These are phyloP conservation scores for Protomyctophum bolini DNA, from an alignment of 2,113 vertebrate genomes.

Conservation along the genomic window DNA sequence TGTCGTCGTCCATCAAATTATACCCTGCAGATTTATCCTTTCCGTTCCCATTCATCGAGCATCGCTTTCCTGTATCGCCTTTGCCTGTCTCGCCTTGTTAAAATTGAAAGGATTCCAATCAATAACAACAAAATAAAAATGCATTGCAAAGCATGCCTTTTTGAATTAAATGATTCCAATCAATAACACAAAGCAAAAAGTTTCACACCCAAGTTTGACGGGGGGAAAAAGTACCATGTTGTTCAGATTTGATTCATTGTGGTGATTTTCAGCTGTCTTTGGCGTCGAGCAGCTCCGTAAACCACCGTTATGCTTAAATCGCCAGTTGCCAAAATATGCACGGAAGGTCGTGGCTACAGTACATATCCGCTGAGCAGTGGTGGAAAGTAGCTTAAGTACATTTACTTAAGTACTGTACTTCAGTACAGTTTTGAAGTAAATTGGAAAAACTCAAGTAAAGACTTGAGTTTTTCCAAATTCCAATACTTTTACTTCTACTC, in stretches of 20 bases:
- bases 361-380: background rate
- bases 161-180: slow-evolving; percentile 26
- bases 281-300: slow-evolving; percentile 13
- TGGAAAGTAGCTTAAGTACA: too few species aligned
- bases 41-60: slow-evolving; percentile 14
- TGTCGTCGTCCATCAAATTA: background rate
- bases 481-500: too few species aligned
- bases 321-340: too few species aligned
- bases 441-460: too few species aligned
- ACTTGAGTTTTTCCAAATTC: too few species aligned
- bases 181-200: background rate
- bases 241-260: slow-evolving; percentile 12
- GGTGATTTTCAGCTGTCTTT: slow-evolving; percentile 17
- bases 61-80: slow-evolving; percentile 17
- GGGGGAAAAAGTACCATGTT: slow-evolving; percentile 15
- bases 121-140: background rate
- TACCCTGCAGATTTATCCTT: background rate
- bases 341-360: too few species aligned
- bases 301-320: background rate
- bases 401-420: too few species aligned
- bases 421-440: too few species aligned
- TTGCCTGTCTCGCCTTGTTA: background rate
- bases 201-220: slow-evolving; percentile 28
- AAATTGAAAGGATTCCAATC: slow-evolving; percentile 6
- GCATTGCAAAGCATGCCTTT: slow-evolving; percentile 14